Evolutionary conservation across 2,797 vertebrate species (phyloP).

Genomic region (Malacoctenus gilli): DNA sequence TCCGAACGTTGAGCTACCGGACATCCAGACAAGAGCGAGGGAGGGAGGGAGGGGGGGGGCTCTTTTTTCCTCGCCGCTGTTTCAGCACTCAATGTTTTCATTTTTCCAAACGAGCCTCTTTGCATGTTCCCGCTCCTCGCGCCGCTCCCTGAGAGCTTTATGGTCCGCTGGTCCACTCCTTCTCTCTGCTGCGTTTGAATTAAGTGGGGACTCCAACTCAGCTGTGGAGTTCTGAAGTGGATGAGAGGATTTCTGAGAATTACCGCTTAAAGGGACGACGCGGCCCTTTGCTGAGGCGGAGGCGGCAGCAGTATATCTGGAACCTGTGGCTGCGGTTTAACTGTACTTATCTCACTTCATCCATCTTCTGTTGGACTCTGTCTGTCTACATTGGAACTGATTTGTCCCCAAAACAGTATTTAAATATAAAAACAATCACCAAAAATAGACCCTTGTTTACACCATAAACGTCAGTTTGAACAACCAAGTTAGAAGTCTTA

Average conservation of each 20-base stretch:
- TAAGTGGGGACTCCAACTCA: conserved; percentile 50
- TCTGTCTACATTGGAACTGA: no score
- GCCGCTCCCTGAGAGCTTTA: conserved; percentile 56
- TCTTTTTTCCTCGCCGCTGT: conserved; percentile 50
- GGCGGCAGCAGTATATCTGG: no score
- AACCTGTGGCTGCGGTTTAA: neutral
- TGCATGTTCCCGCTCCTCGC: conserved; percentile 53
- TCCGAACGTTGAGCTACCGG: conserved; percentile 30
- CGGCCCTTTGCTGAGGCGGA: conserved; percentile 1
- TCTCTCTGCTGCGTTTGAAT: no score
- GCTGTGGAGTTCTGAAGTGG: conserved; percentile 36
- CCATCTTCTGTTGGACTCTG: no score
- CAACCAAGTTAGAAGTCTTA: no score
- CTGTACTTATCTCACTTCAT: no score
- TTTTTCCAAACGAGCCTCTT: conserved; percentile 42
- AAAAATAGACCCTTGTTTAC: no score
- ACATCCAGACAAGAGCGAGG: conserved; percentile 34
- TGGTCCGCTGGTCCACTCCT: conserved; percentile 29
- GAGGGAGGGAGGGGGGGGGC: no score
- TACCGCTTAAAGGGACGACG: conserved; percentile 21
- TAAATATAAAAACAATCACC: no score
- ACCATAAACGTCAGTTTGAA: no score
- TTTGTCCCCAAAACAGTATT: no score
- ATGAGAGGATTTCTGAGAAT: conserved; percentile 37
- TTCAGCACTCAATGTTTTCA: conserved; percentile 46